Base-by-base conservation (phyloP, 2,888 invertebrate species). In the Tillus elongatus region DNA sequence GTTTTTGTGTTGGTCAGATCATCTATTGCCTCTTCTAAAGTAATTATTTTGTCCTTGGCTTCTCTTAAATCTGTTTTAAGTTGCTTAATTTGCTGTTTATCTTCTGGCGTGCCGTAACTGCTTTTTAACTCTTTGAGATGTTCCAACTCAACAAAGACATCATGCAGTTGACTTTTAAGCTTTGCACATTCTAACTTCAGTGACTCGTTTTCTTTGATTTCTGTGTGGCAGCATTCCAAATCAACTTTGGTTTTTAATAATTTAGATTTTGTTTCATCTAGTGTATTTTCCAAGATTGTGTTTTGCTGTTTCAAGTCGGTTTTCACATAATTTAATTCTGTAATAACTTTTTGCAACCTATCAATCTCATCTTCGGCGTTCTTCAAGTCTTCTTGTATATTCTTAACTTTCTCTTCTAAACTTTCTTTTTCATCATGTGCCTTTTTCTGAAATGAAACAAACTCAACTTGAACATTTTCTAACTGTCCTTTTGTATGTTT, bases 1-100 rank as follows among this genome's bases (percentile, higher is more conserved):
- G 45, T 53, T 43, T 53, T 45, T 1, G 49, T 33, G 16, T 46
- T 52, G 8, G 43, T 45, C 8, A 54, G 24, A 14, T 50, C 52
- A 27, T 53, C 47, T 10, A 53, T 29, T 6, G 35, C 41, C 24
- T 53, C 51, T 37, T 31, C 36, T 2, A 43, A 52, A 44, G 15
- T 35, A 31, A 39, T 44, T 13, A 50, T 15, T 40, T 51, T 47
- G 13, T 45, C 39, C 32, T 47, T 33, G 13, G 45, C 36, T 36
- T 44, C 37, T 24, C 44, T 40, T 12, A 54, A 38, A 19, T 47
- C 46, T 29, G 41, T 12, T 32, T 27, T 37, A 15, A 39, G 30
- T 42, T 40, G 19, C 24, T 36, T 15, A 33, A 35, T 15, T 27
- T 42, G 4, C 16, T 36, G 30, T 27, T 31, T 39, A 14, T 32